These are phyloP conservation scores for Borostomias antarcticus DNA, from an alignment of 2,797 vertebrate species.

Conservation along the genomic window DNA sequence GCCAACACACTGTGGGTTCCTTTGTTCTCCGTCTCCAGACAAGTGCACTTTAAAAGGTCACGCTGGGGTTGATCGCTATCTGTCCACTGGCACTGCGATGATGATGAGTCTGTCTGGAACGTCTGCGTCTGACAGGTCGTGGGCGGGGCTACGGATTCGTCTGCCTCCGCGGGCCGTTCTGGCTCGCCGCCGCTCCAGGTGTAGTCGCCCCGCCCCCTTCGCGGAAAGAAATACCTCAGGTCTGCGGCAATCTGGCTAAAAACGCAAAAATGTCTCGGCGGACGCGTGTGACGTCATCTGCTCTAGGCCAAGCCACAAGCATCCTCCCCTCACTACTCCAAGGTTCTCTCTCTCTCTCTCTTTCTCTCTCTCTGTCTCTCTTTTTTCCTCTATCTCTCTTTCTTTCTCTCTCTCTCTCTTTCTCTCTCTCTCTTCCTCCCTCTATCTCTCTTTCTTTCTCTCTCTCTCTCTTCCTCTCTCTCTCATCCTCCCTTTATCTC, in stretches of 20 bases:
- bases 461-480: slow-evolving; percentile 17
- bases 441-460: too few relatives aligned
- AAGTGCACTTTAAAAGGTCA: slow-evolving; percentile 67
- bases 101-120: slow-evolving; percentile 46
- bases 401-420: too few relatives aligned
- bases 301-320: neutral
- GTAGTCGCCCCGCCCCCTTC: slow-evolving; percentile 72
- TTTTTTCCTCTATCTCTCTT: too few relatives aligned
- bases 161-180: slow-evolving; percentile 57
- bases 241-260: neutral
- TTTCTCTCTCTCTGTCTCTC: too few relatives aligned
- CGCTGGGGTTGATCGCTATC: slow-evolving; percentile 69
- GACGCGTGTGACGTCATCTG: neutral
- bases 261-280: too few relatives aligned
- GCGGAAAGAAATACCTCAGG: slow-evolving; percentile 12
- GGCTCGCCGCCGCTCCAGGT: slow-evolving; percentile 67
- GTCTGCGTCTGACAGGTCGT: slow-evolving; percentile 71
- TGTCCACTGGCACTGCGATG: slow-evolving; percentile 47
- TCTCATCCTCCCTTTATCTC: too few relatives aligned
- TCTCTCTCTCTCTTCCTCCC: neutral
- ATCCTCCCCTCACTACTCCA: too few relatives aligned
- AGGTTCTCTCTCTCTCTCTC: too few relatives aligned
- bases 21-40: slow-evolving; percentile 61
- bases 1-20: slow-evolving; percentile 54
- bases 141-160: slow-evolving; percentile 65